Conservation (phyloP, 1,140 invertebrate genomes). For the Rhagoletis zephyria region DNA sequence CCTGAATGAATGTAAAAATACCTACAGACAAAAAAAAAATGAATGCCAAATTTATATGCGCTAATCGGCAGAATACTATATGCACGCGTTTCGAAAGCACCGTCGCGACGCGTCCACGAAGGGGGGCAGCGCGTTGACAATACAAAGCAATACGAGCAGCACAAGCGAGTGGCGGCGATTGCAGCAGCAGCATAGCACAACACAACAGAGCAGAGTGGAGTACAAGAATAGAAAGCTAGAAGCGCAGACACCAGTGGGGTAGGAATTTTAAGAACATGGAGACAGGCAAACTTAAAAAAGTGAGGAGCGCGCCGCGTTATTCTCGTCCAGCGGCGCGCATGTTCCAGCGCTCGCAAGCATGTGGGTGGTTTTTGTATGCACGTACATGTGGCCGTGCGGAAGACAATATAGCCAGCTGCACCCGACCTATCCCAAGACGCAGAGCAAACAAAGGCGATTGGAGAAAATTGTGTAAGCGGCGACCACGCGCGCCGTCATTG, state of each 20-base stretch:
- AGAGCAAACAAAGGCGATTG: neutral
- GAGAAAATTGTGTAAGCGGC: slow-evolving; percentile 15
- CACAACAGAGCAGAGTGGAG: neutral
- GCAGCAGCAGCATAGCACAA: neutral
- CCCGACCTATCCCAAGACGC: slow-evolving; percentile 40
- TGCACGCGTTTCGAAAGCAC: slow-evolving; percentile 7
- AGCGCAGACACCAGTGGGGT: neutral
- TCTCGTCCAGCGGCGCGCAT: neutral
- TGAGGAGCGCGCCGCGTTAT: neutral
- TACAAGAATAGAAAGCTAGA: neutral
- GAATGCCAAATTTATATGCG: slow-evolving; percentile 21
- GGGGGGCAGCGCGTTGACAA: neutral
- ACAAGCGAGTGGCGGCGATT: neutral
- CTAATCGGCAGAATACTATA: neutral
- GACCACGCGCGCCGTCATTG: neutral
- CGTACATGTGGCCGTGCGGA: neutral
- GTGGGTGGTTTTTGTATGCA: slow-evolving; percentile 6
- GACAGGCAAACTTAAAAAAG: neutral
- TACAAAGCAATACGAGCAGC: neutral
- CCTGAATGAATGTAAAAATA: neutral
- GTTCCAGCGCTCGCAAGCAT: neutral
- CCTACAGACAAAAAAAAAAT: slow-evolving; percentile 17
- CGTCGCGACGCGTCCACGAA: neutral
- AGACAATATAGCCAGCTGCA: slow-evolving; percentile 10
- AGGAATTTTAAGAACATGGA: neutral